Percentiles rank a stretch among this genome's conserved stretches.
These are phyloP conservation scores for Silurus glanis DNA, from an alignment of 2,113 vertebrate genomes.

Conservation along the genomic window DNA sequence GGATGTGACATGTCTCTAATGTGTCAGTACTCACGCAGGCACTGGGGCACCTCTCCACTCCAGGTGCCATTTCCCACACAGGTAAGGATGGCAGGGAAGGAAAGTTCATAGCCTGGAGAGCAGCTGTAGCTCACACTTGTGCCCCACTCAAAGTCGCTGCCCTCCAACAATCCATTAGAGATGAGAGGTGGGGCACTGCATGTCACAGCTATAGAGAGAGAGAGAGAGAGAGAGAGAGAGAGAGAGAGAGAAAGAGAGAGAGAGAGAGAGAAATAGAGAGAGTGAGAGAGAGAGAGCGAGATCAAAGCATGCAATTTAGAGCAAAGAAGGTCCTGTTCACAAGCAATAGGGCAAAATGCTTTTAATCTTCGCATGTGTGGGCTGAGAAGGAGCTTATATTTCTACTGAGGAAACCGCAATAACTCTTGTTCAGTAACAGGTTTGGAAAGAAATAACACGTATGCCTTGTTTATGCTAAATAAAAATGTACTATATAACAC, in stretches of 20 bases:
- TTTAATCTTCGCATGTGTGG: background rate
- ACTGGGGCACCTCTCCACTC: conserved; percentile 95
- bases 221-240: background rate
- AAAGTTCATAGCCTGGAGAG: conserved; percentile 94
- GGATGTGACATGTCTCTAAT: background rate
- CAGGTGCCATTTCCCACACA: conserved; percentile 93
- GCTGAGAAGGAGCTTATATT: background rate
- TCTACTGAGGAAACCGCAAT: background rate
- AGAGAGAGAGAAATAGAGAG: background rate
- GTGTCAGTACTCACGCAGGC: conserved; percentile 85
- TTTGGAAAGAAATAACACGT: background rate
- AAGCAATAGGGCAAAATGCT: background rate
- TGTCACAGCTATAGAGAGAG: conserved; percentile 82
- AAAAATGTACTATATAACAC: background rate
- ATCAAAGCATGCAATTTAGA: background rate
- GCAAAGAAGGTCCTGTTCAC: conserved; percentile 3
- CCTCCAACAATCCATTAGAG: conserved; percentile 90
- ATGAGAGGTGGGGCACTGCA: conserved; percentile 84
- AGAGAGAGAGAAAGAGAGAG: conserved; percentile 3
- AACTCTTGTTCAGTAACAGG: background rate
- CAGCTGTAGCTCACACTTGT: conserved; percentile 96
- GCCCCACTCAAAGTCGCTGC: conserved; percentile 93
- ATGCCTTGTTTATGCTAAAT: background rate
- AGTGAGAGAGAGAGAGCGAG: background rate
- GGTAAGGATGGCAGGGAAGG: conserved; percentile 94